Evolutionary conservation across 2,888 invertebrate species (phyloP).

Genomic region (Rhaphigaster nebulosa): DNA sequence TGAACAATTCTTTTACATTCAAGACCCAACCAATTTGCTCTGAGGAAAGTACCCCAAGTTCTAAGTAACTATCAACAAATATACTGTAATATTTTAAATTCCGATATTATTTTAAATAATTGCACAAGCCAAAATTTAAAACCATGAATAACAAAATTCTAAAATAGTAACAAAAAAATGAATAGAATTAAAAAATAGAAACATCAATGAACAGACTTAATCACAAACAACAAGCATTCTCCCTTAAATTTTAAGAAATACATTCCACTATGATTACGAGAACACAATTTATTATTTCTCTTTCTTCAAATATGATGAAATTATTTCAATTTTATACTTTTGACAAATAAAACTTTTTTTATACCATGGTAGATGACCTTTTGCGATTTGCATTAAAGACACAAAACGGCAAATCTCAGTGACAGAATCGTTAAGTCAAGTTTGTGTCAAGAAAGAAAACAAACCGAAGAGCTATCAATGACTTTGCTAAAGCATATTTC

Average conservation of each 20-base stretch:
- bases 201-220: not conserved
- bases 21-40: not conserved
- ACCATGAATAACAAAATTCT: not conserved
- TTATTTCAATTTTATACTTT: not conserved
- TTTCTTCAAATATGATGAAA: slow-evolving; percentile 17
- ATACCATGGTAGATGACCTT: not conserved
- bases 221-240: not conserved
- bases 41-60: not conserved
- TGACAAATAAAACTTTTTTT: not conserved
- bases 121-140: not conserved
- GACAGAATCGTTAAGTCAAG: not conserved
- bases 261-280: not conserved
- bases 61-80: not conserved
- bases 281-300: slow-evolving; percentile 1
- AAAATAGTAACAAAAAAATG: not conserved
- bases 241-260: not conserved
- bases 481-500: slow-evolving; percentile 34
- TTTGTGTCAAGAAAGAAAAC: not conserved
- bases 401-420: not conserved
- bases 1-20: not conserved
- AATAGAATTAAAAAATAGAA: not conserved
- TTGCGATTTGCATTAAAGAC: not conserved
- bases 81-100: not conserved
- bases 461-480: slow-evolving; percentile 13
- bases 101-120: not conserved